Evolutionary conservation across 2,113 vertebrate genomes (phyloP).

Genomic region (Scalopus aquaticus): DNA sequence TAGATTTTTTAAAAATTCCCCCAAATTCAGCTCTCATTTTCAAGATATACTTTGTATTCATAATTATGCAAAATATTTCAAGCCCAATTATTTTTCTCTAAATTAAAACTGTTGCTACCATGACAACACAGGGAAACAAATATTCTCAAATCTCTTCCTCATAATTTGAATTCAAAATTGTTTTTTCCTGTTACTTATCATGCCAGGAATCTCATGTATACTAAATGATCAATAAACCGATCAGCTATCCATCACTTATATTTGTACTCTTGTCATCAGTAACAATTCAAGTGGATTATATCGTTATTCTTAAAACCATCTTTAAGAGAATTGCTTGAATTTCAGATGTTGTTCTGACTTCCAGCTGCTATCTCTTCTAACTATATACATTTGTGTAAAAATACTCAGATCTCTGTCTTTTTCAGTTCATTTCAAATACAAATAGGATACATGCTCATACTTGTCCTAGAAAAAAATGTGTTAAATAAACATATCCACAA

Average conservation of each 20-base stretch:
- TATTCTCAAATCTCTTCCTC: background rate
- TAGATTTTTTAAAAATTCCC: background rate
- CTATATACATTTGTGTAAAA: background rate
- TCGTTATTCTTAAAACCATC: background rate
- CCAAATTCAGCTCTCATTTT: background rate
- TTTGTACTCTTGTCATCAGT: background rate
- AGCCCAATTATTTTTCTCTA: background rate
- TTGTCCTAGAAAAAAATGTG: background rate
- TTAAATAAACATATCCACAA: background rate
- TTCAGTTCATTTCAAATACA: constrained; percentile 27
- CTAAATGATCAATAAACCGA: background rate
- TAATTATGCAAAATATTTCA: background rate
- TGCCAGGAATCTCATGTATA: background rate
- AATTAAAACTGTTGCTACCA: background rate
- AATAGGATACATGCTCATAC: background rate
- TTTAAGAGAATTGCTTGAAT: constrained; percentile 29
- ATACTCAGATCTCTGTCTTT: constrained; percentile 22
- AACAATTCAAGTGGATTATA: background rate
- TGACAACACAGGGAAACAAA: background rate
- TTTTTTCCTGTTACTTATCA: background rate
- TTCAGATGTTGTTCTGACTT: background rate
- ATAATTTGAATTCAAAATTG: background rate
- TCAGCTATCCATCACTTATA: background rate
- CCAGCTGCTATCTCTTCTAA: background rate
- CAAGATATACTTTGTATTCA: background rate